Percentiles rank a stretch among this genome's conserved stretches.
Evolutionary conservation across 2,888 invertebrate species (phyloP).

Genomic region (Stegophylla sp.): DNA sequence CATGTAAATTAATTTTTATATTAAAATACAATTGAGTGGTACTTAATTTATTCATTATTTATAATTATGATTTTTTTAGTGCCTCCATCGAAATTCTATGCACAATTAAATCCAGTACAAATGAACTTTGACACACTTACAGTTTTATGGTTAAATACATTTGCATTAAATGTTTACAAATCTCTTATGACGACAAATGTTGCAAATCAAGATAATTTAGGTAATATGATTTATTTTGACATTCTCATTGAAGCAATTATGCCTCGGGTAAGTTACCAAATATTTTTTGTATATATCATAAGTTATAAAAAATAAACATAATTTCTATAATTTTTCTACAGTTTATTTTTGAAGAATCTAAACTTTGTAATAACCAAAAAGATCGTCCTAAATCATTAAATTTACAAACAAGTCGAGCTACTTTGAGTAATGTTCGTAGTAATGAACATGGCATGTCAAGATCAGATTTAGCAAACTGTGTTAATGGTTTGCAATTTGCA

Average conservation of each 20-base stretch:
- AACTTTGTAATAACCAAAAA: slow-evolving; percentile 64
- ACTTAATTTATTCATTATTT: slow-evolving; percentile 6
- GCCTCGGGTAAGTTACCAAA: slow-evolving; percentile 75
- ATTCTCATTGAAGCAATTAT: slow-evolving; percentile 90
- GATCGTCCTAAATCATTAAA: slow-evolving; percentile 89
- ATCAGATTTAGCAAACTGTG: slow-evolving; percentile 79
- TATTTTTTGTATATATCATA: not conserved
- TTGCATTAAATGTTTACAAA: slow-evolving; percentile 84
- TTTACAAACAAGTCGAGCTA: slow-evolving; percentile 79
- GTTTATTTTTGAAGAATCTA: slow-evolving; percentile 44
- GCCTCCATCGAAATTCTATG: slow-evolving; percentile 90
- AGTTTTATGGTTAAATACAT: slow-evolving; percentile 92
- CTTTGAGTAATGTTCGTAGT: slow-evolving; percentile 72
- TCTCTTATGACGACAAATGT: slow-evolving; percentile 70
- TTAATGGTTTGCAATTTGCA: slow-evolving; percentile 79
- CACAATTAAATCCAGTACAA: slow-evolving; percentile 88
- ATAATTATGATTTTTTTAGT: slow-evolving; percentile 73
- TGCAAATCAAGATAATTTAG: slow-evolving; percentile 63
- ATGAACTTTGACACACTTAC: slow-evolving; percentile 87
- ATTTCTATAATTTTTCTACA: slow-evolving; percentile 20
- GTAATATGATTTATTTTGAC: slow-evolving; percentile 74
- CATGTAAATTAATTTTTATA: slow-evolving; percentile 70
- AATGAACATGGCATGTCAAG: slow-evolving; percentile 72
- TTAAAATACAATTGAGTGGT: not conserved
- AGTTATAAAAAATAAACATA: not conserved